Evolutionary conservation across 2,888 invertebrate genomes (phyloP).

Genomic region (Troilus luridus): DNA sequence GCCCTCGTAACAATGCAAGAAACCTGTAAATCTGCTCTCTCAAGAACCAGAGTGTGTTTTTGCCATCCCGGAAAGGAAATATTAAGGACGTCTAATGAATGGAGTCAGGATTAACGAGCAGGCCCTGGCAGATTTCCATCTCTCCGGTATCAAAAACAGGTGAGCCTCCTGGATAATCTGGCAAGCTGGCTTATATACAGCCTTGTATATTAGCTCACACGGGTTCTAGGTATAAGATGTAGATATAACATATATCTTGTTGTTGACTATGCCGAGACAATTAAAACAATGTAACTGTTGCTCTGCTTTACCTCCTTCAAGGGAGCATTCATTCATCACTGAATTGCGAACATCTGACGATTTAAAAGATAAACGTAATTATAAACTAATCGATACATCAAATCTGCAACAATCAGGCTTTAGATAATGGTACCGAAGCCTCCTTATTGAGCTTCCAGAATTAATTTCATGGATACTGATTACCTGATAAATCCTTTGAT

Average conservation of each 20-base stretch:
- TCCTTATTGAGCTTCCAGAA: too few relatives aligned
- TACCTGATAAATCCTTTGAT: too few relatives aligned
- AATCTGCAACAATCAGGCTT: too few relatives aligned
- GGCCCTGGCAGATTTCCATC: slow-evolving; percentile 15
- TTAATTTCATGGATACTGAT: too few relatives aligned
- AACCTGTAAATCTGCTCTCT: not conserved
- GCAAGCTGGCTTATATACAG: not conserved
- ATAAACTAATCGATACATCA: too few relatives aligned
- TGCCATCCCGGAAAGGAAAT: slow-evolving; percentile 29
- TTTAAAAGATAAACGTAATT: not conserved
- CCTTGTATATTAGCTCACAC: not conserved
- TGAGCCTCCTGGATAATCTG: not conserved
- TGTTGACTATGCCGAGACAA: not conserved
- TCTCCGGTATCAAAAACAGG: slow-evolving; percentile 31
- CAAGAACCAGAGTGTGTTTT: slow-evolving; percentile 22
- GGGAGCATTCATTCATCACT: not conserved
- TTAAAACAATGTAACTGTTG: not conserved
- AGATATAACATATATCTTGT: not conserved
- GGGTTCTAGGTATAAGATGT: not conserved
- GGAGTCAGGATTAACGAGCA: slow-evolving; percentile 2
- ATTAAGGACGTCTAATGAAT: slow-evolving; percentile 26
- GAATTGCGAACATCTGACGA: not conserved
- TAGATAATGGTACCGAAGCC: too few relatives aligned
- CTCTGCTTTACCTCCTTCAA: not conserved
- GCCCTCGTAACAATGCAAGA: slow-evolving; percentile 17